Conservation (phyloP, 2,113 vertebrate genomes). For the Falco punctatus region DNA sequence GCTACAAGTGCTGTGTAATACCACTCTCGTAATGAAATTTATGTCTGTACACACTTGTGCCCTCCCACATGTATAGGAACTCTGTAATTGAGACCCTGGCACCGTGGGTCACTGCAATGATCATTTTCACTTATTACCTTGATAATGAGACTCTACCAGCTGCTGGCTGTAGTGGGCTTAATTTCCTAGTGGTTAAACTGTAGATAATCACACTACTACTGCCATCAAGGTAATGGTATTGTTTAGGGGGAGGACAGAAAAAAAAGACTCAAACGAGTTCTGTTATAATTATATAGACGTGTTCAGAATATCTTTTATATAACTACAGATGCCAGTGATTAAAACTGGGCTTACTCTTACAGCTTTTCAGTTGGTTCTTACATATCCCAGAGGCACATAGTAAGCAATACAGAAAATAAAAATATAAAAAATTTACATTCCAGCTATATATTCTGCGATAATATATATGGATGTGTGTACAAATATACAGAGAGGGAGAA, state of each 20-base stretch:
- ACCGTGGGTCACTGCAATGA: neutral
- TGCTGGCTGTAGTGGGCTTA: neutral
- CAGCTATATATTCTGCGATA: conserved; percentile 9
- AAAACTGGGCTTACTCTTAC: conserved; percentile 18
- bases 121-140: neutral
- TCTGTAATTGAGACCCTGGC: neutral
- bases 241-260: neutral
- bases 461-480: neutral
- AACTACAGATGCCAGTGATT: neutral
- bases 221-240: neutral
- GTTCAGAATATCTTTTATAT: conserved; percentile 30
- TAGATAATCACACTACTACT: neutral
- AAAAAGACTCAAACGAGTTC: neutral
- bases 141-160: neutral
- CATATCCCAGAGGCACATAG: conserved; percentile 47
- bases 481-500: neutral
- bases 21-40: neutral
- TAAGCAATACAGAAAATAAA: conserved; percentile 58
- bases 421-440: conserved; percentile 50
- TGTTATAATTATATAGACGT: neutral
- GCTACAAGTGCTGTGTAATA: neutral
- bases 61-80: neutral
- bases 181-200: conserved; percentile 20
- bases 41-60: neutral
- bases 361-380: conserved; percentile 28